These are phyloP conservation scores for Nycticorax nycticorax DNA, from an alignment of 2,113 vertebrate species.

Conservation along the genomic window DNA sequence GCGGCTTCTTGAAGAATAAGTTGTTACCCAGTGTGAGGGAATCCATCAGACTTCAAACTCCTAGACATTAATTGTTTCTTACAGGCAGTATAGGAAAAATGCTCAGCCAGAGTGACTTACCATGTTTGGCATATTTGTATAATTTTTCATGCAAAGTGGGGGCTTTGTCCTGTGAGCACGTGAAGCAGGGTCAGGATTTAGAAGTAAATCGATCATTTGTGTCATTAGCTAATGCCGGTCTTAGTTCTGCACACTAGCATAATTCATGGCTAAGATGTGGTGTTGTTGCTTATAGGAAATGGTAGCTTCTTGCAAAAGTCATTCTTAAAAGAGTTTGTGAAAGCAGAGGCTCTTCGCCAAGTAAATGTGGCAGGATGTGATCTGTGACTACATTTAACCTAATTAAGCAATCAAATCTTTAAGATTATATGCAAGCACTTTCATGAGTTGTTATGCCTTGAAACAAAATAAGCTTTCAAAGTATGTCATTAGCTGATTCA, in stretches of 20 bases:
- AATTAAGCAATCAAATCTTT: not conserved
- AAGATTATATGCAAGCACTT: not conserved
- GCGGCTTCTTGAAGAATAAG: not conserved
- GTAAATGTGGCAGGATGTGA: not conserved
- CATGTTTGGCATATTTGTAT: not conserved
- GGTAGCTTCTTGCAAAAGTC: not conserved
- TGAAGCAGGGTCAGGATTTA: not conserved
- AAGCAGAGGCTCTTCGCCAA: not conserved
- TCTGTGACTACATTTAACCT: not conserved
- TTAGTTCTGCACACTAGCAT: not conserved
- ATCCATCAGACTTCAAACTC: not conserved
- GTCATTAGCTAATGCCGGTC: not conserved
- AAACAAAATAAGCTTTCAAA: conserved; percentile 8
- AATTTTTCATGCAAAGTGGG: not conserved
- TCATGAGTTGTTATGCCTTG: not conserved
- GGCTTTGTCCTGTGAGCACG: not conserved
- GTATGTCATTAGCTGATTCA: not conserved
- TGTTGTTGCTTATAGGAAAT: not conserved
- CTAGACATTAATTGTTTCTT: not conserved
- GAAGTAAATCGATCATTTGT: not conserved
- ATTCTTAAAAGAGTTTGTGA: not conserved
- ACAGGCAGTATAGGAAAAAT: not conserved
- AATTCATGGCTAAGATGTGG: not conserved
- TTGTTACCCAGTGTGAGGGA: not conserved
- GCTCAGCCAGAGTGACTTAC: not conserved